phyloP scores from a whole-genome alignment of 2,113 vertebrate genomes.

The Phrynosoma platyrhinos region DNA sequence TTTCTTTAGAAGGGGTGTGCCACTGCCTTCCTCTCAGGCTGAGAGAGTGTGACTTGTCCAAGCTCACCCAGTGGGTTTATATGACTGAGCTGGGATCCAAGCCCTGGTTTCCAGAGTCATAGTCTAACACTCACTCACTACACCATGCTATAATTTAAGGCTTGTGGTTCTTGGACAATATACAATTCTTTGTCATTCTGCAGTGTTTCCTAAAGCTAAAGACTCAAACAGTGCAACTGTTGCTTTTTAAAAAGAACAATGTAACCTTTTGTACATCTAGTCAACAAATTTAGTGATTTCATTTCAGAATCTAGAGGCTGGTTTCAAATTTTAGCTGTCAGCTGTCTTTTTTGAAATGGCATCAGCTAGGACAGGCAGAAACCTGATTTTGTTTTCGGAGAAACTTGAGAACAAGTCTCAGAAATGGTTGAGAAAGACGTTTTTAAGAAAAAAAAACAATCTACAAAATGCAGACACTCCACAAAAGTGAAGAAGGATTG shows the following conservation, averaged over 20 bases:
- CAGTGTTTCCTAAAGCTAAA: too few relatives aligned
- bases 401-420: slow-evolving; percentile 31
- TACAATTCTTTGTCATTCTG: too few relatives aligned
- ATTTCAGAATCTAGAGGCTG: not conserved
- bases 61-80: too few relatives aligned
- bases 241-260: not conserved
- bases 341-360: slow-evolving; percentile 26
- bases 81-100: too few relatives aligned
- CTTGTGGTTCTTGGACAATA: too few relatives aligned
- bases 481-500: not conserved
- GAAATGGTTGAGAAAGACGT: not conserved
- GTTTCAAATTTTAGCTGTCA: slow-evolving; percentile 23
- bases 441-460: not conserved
- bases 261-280: not conserved
- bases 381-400: slow-evolving; percentile 38
- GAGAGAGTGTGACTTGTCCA: too few relatives aligned
- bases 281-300: not conserved
- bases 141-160: too few relatives aligned
- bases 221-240: not conserved
- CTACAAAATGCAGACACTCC: not conserved
- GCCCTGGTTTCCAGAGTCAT: too few relatives aligned
- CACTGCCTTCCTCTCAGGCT: too few relatives aligned
- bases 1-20: too few relatives aligned
- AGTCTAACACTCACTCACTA: too few relatives aligned
- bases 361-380: slow-evolving; percentile 24